These are phyloP conservation scores for Eumeta japonica DNA, from an alignment of 1,140 invertebrate genomes.

Conservation along the genomic window DNA sequence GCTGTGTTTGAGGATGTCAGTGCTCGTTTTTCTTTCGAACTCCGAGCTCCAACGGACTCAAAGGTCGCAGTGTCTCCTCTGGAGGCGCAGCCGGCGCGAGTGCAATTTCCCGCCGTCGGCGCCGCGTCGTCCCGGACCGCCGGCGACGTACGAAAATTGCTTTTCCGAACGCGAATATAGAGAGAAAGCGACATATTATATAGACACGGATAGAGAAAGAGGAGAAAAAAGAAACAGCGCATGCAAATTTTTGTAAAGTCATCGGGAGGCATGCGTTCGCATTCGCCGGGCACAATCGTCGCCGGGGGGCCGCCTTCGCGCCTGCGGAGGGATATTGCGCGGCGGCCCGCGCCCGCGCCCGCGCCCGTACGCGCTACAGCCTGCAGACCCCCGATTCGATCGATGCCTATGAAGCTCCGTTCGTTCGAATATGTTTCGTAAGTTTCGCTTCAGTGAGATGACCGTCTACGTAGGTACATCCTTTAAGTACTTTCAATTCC, in stretches of 20 bases:
- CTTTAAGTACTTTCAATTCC: too few species aligned
- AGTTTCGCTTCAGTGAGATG: too few species aligned
- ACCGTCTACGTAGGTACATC: too few species aligned
- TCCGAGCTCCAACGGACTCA: too few species aligned
- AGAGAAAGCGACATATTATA: too few species aligned
- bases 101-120: conserved; percentile 55
- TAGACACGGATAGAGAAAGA: conserved; percentile 47
- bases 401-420: too few species aligned
- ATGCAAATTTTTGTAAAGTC: conserved; percentile 58
- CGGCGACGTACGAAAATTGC: conserved; percentile 54
- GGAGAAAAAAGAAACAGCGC: conserved; percentile 34
- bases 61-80: too few species aligned
- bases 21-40: too few species aligned
- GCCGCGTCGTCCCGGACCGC: conserved; percentile 47
- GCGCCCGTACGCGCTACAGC: conserved; percentile 17
- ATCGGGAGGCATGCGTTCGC: conserved; percentile 53
- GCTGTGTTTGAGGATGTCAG: too few species aligned
- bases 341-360: conserved; percentile 40
- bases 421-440: too few species aligned
- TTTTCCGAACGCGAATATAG: conserved; percentile 53
- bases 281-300: conserved; percentile 49
- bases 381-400: too few species aligned
- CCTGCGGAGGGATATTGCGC: conserved; percentile 53
- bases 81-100: conserved; percentile 15
- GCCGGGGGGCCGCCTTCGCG: conserved; percentile 42